A percentile compares a stretch with the other conserved stretches of the same genome.
These are phyloP conservation scores for Hormiphora californensis DNA, from an alignment of 37 sponge, comb jelly and placozoan genomes.

Conservation along the genomic window DNA sequence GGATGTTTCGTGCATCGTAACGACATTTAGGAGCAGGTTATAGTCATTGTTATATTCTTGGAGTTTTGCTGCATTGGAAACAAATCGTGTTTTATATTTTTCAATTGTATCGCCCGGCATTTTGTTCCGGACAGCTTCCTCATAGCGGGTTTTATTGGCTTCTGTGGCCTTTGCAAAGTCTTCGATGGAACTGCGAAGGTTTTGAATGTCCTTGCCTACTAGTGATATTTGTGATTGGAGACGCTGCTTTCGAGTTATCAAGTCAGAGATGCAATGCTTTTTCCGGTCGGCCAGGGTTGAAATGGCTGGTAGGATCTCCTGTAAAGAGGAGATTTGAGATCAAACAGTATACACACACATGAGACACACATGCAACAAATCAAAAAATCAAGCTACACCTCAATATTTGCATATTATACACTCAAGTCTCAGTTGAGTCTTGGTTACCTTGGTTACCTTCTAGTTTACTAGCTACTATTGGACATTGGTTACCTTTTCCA, in stretches of 20 bases:
- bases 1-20: neutral
- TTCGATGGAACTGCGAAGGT: neutral
- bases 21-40: constrained; percentile 12
- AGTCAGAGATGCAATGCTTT: neutral
- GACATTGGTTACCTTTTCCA: neutral
- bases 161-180: constrained; percentile 32
- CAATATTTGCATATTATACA: neutral
- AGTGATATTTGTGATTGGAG: constrained; percentile 5
- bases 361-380: neutral
- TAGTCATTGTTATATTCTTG: constrained; percentile 38
- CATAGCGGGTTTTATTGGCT: neutral
- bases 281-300: neutral
- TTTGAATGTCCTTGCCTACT: neutral
- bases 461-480: neutral
- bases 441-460: neutral
- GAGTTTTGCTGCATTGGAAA: neutral
- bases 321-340: neutral
- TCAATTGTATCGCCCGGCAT: neutral
- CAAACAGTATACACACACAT: too few species aligned
- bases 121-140: neutral
- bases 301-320: constrained; percentile 4
- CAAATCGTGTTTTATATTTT: constrained; percentile 8
- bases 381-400: too few species aligned
- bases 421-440: neutral
- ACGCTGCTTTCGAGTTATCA: neutral